These are phyloP conservation scores for Ecdyonurus torrentis DNA, from an alignment of 2,888 invertebrate genomes.

Conservation along the genomic window DNA sequence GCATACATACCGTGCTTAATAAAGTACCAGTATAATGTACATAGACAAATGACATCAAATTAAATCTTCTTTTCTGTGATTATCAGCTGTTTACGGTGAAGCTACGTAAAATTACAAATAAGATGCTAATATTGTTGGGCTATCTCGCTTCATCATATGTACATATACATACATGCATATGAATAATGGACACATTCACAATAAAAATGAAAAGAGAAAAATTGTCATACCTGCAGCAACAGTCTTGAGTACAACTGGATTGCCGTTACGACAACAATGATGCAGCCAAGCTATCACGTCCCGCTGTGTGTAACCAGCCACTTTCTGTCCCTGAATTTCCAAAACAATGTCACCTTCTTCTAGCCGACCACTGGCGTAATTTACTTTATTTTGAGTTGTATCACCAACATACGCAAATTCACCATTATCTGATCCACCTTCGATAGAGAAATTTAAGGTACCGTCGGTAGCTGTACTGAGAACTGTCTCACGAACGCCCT, in stretches of 20 bases:
- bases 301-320: conserved; percentile 35
- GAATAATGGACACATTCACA: no score
- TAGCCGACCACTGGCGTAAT: conserved; percentile 17
- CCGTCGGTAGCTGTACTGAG: conserved; percentile 26
- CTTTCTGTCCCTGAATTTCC: conserved; percentile 35
- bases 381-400: conserved; percentile 17
- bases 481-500: conserved; percentile 26
- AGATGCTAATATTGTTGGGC: no score
- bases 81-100: no score
- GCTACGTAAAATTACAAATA: no score
- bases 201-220: not conserved
- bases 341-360: conserved; percentile 26
- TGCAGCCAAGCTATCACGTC: conserved; percentile 34
- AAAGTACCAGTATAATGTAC: no score
- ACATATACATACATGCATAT: no score
- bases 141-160: no score
- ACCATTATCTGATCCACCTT: conserved; percentile 33
- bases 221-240: conserved; percentile 28
- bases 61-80: no score
- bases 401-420: conserved; percentile 24
- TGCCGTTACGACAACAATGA: conserved; percentile 33
- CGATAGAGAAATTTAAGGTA: conserved; percentile 24
- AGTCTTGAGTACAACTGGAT: conserved; percentile 32
- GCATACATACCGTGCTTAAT: no score
- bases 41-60: no score